Evolutionary conservation across 2,797 vertebrate genomes (phyloP).

Genomic region (Cossypha niveicapilla): DNA sequence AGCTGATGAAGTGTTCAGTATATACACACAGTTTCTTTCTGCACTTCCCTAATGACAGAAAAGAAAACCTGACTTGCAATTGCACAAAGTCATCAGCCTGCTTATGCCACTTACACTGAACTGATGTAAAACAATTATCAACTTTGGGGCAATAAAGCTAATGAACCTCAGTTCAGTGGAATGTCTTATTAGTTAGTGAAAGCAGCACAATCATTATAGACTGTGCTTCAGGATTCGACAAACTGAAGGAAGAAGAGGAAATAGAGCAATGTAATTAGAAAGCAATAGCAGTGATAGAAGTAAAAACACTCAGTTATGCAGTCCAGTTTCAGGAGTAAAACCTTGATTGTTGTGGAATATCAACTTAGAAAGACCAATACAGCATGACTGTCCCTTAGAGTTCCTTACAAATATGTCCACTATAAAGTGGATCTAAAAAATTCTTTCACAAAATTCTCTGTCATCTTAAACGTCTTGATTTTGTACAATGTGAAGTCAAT

Average conservation of each 20-base stretch:
- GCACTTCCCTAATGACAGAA: neutral
- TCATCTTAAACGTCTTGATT: neutral
- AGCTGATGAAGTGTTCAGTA: neutral
- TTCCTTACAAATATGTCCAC: neutral
- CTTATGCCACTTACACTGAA: neutral
- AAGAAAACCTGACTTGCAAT: neutral
- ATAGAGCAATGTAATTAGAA: neutral
- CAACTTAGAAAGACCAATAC: neutral
- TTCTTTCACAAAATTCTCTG: neutral
- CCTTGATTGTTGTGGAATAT: neutral
- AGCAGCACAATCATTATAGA: neutral
- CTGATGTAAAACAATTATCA: neutral
- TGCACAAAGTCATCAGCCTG: neutral
- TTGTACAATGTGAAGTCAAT: neutral
- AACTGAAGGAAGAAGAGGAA: neutral
- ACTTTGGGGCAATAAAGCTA: neutral
- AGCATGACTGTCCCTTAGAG: neutral
- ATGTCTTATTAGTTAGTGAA: neutral
- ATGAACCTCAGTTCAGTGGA: neutral
- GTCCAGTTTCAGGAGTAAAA: neutral
- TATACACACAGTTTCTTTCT: neutral
- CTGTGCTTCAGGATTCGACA: neutral
- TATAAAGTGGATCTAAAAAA: neutral
- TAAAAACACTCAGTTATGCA: neutral
- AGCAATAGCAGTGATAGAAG: neutral